Percentiles rank a stretch among this genome's conserved stretches.
Conservation (phyloP, 1,140 invertebrate species). For the Muscidifurax raptorellus region DNA sequence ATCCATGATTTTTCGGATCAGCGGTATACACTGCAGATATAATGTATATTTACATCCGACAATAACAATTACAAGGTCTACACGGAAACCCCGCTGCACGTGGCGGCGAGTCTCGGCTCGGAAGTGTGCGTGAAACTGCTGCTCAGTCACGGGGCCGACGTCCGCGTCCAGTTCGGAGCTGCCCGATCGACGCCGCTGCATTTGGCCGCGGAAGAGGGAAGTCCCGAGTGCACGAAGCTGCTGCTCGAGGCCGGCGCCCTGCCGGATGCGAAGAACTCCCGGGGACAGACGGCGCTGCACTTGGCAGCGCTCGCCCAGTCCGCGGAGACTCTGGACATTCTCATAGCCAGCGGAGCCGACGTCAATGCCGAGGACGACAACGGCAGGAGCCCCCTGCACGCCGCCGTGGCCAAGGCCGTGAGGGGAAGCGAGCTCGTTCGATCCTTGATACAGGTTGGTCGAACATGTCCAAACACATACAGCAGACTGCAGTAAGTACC, state of each 20-base stretch:
- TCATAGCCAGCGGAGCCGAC: conserved; percentile 80
- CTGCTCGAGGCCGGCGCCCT: conserved; percentile 84
- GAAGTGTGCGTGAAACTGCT: conserved; percentile 81
- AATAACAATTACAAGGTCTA: too few species aligned
- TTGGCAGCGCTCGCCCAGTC: conserved; percentile 86
- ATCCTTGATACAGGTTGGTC: conserved; percentile 73
- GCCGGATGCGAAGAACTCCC: conserved; percentile 81
- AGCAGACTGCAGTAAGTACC: too few species aligned
- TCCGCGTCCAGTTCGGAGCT: conserved; percentile 82
- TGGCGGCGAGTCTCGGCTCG: conserved; percentile 85
- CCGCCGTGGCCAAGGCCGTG: conserved; percentile 85
- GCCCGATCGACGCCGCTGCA: conserved; percentile 85
- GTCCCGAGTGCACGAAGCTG: conserved; percentile 82
- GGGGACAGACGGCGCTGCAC: conserved; percentile 86
- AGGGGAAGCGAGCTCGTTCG: conserved; percentile 83
- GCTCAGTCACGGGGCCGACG: conserved; percentile 84
- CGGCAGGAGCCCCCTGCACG: conserved; percentile 86
- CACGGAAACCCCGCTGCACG: conserved; percentile 89
- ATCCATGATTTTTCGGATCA: too few species aligned
- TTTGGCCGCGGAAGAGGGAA: conserved; percentile 88
- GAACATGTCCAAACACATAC: too few species aligned
- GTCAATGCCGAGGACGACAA: conserved; percentile 81
- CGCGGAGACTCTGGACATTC: conserved; percentile 81
- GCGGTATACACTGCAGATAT: too few species aligned
- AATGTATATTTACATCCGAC: too few species aligned